Percentiles rank a stretch among this genome's conserved stretches.
Evolutionary conservation across 2,797 vertebrate genomes (phyloP).

Genomic region (Meriones psammophilus): DNA sequence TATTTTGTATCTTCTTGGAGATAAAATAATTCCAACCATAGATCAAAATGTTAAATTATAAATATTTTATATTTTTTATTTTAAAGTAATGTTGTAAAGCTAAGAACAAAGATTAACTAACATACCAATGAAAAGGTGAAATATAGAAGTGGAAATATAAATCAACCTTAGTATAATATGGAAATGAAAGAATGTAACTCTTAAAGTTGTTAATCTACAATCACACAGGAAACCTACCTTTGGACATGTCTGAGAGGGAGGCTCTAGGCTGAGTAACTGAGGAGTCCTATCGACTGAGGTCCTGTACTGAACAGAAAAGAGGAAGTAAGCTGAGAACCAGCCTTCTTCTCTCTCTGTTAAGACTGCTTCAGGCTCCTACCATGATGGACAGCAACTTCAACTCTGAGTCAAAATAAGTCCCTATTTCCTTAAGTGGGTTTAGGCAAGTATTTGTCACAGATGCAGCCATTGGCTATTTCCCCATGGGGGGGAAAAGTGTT

Average conservation of each 20-base stretch:
- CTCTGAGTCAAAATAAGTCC: background rate
- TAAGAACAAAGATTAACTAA: background rate
- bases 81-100: background rate
- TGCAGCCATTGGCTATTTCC: slow-evolving; percentile 2
- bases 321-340: background rate
- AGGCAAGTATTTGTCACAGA: background rate
- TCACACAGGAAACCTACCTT: background rate
- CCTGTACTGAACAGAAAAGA: background rate
- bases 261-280: background rate
- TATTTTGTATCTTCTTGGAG: background rate
- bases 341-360: background rate
- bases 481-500: background rate
- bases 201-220: background rate
- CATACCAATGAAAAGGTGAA: background rate
- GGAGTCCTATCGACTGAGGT: too few species aligned
- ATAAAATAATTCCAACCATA: background rate
- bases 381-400: background rate
- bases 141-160: background rate
- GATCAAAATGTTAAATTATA: background rate
- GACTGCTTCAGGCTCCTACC: background rate
- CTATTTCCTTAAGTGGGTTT: background rate
- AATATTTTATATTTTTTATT: background rate
- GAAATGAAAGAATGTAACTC: background rate
- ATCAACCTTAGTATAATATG: background rate
- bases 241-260: background rate